phyloP scores from a whole-genome alignment of 2,888 invertebrate genomes.

The Orchesellides sinensis region DNA sequence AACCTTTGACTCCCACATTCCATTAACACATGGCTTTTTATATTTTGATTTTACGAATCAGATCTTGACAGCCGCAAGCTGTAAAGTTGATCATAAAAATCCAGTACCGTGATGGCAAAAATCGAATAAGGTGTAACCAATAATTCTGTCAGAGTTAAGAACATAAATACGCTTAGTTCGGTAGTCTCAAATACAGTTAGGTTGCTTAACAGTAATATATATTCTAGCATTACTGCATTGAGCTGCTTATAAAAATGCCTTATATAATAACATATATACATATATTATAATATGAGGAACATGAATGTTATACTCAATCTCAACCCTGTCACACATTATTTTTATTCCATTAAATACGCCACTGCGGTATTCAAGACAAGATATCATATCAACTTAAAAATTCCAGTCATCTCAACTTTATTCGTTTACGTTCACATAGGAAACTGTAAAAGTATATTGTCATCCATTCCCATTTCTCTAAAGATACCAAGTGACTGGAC shows the following conservation, averaged over 20 bases:
- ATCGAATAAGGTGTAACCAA: background rate
- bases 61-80: constrained; percentile 2
- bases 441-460: background rate
- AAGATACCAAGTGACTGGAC: constrained; percentile 13
- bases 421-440: constrained; percentile 3
- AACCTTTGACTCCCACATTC: background rate
- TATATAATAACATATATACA: no score
- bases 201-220: no score
- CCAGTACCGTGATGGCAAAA: background rate
- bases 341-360: constrained; percentile 44
- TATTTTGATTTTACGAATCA: constrained; percentile 8
- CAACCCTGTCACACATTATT: constrained; percentile 25
- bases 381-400: constrained; percentile 2
- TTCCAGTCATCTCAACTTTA: constrained; percentile 10
- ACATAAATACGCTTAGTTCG: no score
- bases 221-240: no score
- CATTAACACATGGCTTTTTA: background rate
- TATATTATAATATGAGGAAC: no score
- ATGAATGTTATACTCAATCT: background rate
- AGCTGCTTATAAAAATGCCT: no score
- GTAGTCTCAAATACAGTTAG: no score
- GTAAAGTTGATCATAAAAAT: constrained; percentile 13
- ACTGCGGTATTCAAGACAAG: constrained; percentile 5
- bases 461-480: background rate
- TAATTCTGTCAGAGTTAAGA: background rate